Evolutionary conservation across 2,888 invertebrate genomes (phyloP), one percentile per base, ranked within the genome.

Genomic region (Drosophila ezoana): DNA sequence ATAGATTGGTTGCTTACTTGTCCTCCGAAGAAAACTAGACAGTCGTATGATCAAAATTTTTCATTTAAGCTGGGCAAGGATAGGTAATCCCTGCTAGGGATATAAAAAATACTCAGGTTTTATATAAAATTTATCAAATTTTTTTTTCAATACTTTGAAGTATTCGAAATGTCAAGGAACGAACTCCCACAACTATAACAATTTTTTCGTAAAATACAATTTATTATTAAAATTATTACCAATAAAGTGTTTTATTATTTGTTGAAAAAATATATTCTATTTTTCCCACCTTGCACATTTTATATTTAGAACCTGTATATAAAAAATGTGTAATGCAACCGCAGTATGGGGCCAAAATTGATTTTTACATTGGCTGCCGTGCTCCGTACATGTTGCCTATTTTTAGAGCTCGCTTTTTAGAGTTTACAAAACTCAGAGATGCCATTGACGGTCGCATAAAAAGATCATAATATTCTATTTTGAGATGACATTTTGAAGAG

Each of bases 291-390:
- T 68, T 68, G 40, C 18, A 44, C 16, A 28, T 10, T 37, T 11
- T 33, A 32, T 40, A 47, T 51, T 45, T 32, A 45, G 32, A 43
- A 23, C 28, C 18, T 41, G 18, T 63, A 33, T 33, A 6, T 20
- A 28, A 5, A 18, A 41, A n/a, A 37, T 49, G 38, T 14, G 28
- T 28, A 33, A 47, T 35, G 18, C 13, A 20, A 71, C 78, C 86
- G 81, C 87, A 65, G 89, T 88, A 86, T 86, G 86, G 86, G 89
- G 86, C 75, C 86, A 86, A 76, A 70, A 76, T 67, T 76, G 78
- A 74, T 73, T 76, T 65, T 44, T 41, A 65, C 68, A 54, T 64
- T 61, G 58, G 60, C 59, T 76, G 82, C 37, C 43, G 23, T 37
- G 65, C 28, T 53, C 61, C 57, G 14, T n/a, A 23, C 62, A 38